Evolutionary conservation across 1,140 invertebrate species (phyloP).

Genomic region (Saccostrea cuccullata): DNA sequence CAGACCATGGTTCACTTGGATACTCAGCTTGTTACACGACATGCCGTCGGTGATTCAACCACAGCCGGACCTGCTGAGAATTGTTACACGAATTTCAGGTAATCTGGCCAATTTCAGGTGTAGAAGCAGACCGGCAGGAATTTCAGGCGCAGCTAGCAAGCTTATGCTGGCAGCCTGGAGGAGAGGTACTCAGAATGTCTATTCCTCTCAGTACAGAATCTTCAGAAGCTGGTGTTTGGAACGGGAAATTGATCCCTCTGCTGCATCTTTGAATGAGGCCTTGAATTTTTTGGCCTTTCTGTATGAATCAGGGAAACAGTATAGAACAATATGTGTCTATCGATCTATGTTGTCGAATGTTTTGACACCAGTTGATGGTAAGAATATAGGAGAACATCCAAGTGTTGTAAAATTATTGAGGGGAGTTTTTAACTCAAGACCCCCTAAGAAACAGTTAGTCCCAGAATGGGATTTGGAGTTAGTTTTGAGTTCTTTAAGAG

Average conservation of each 20-base stretch:
- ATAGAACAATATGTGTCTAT: constrained; percentile 38
- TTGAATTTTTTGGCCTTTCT: background rate
- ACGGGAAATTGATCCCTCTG: background rate
- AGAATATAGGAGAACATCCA: constrained; percentile 37
- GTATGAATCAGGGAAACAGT: background rate
- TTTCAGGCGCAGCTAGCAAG: constrained; percentile 8
- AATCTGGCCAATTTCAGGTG: constrained; percentile 22
- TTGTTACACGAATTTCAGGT: background rate
- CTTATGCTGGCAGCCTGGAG: background rate
- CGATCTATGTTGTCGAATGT: constrained; percentile 39
- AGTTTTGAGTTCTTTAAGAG: constrained; percentile 13
- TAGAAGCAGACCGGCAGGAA: background rate
- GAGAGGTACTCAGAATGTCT: background rate
- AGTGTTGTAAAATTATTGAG: constrained; percentile 41
- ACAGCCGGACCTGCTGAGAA: background rate
- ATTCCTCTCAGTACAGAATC: background rate
- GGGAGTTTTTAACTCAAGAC: constrained; percentile 42
- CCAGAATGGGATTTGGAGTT: constrained; percentile 49
- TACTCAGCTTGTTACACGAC: background rate
- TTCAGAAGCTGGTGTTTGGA: constrained; percentile 5
- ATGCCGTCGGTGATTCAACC: background rate
- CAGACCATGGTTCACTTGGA: constrained; percentile 13
- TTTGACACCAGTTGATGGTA: constrained; percentile 32
- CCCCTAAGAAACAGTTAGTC: background rate
- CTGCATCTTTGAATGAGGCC: background rate